These are phyloP conservation scores for Tetranychus urticae DNA, from an alignment of 1,140 invertebrate species.

Conservation along the genomic window DNA sequence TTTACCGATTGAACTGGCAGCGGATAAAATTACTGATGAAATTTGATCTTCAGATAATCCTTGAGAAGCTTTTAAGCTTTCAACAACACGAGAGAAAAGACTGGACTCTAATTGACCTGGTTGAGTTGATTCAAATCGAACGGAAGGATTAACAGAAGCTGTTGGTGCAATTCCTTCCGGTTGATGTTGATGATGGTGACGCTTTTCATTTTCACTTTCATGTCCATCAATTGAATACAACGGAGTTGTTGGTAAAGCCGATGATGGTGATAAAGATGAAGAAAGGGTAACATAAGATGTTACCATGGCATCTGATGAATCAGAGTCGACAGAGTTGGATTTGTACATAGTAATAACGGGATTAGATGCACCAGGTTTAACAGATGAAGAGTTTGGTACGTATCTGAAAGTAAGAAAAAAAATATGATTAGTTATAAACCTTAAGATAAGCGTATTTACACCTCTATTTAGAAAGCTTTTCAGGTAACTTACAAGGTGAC, in stretches of 20 bases:
- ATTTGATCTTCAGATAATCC: constrained; percentile 1
- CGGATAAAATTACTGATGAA: background rate
- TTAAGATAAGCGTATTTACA: too few relatives aligned
- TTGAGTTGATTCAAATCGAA: background rate
- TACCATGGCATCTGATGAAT: background rate
- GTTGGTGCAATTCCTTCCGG: background rate
- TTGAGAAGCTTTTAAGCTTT: background rate
- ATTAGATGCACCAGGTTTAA: background rate
- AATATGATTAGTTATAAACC: too few relatives aligned
- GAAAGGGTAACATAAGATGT: too few relatives aligned
- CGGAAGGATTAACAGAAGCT: background rate
- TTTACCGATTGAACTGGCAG: background rate
- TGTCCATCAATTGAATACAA: background rate
- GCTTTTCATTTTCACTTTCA: background rate
- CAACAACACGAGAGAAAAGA: background rate
- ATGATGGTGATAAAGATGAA: background rate
- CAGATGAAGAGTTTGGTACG: background rate
- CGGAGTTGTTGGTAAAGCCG: background rate
- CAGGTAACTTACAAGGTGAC: constrained; percentile 13
- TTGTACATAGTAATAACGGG: background rate
- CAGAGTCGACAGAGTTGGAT: background rate
- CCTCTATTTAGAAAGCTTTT: background rate
- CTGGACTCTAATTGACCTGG: background rate
- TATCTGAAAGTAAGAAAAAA: too few relatives aligned
- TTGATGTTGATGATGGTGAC: background rate